Percentiles rank a stretch among this genome's conserved stretches.
phyloP scores from a whole-genome alignment of 2,888 invertebrate species.

The Piscicola geometra region DNA sequence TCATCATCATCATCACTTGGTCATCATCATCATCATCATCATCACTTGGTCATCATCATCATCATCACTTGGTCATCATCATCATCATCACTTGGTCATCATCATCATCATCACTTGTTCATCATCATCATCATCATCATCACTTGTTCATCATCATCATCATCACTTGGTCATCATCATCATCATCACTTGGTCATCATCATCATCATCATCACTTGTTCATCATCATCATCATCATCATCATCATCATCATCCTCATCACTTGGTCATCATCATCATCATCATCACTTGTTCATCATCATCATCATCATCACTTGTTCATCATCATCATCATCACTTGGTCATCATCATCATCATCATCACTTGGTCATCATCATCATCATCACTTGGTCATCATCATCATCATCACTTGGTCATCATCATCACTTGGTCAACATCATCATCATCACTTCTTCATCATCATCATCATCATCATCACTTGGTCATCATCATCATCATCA shows the following conservation, averaged over 20 bases:
- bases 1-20: too few relatives aligned
- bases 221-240: constrained; percentile 50
- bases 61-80: too few relatives aligned
- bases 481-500: too few relatives aligned
- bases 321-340: constrained; percentile 51
- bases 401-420: constrained; percentile 50
- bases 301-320: too few relatives aligned
- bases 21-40: too few relatives aligned
- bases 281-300: too few relatives aligned
- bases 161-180: constrained; percentile 28
- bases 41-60: too few relatives aligned
- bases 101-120: background rate
- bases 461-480: constrained; percentile 18
- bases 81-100: too few relatives aligned
- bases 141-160: constrained; percentile 31
- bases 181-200: constrained; percentile 27
- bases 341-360: too few relatives aligned
- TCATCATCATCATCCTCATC: constrained; percentile 49
- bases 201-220: constrained; percentile 27
- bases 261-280: too few relatives aligned
- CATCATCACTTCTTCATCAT: constrained; percentile 12
- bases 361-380: too few relatives aligned
- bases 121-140: too few relatives aligned
- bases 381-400: constrained; percentile 15
- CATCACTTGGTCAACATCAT: constrained; percentile 27